Evolutionary conservation across 2,797 vertebrate genomes (phyloP), one percentile per base, ranked within the genome.

Genomic region (Catostomus latipinnis): DNA sequence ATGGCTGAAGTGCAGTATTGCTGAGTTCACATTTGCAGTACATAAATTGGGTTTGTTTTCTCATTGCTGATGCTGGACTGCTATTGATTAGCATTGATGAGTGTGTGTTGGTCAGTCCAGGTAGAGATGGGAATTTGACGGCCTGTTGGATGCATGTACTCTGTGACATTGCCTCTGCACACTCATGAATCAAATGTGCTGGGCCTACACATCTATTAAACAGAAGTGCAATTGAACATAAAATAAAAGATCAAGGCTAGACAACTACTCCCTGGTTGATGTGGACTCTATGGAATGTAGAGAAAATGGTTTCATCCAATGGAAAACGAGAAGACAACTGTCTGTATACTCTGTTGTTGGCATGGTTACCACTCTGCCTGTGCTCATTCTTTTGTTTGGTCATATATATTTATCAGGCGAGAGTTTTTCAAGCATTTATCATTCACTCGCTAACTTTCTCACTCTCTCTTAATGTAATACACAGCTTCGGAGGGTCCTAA

Each of bases 321-420:
- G 67, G 45, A 60, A 76, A 79, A 46, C 43, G 43, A 71, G 6
- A 76, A 71, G 68, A 46, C 75, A 76, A 86, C 82, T 81, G 76
- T 90, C 88, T 91, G 90, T 92, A 80, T 89, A 92, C 88, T 87
- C 84, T 81, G 75, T 57, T 11, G 88, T 93, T 90, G 90, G 89
- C 91, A 93, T 92, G 85, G 92, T 87, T 93, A 92, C 92, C 86
- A 83, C 81, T 87, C 66, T 83, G 85, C 82, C 69, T 83, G 79
- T 87, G 83, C 60, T 71, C 16, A 18, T 66, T 71, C 22, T 71
- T 16, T 80, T 78, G 66, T 50, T 52, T 5, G 8, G 88, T 91
- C 84, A 86, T 87, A 83, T 76, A 77, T 83, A 81, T 71, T 84
- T 86, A 50, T 86, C 12, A 10, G 10, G 48, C 50, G 56, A 71